Percentiles rank a stretch among this genome's conserved stretches.
Evolutionary conservation across 2,888 invertebrate genomes (phyloP).

Genomic region (Pyrocoelia pectoralis): DNA sequence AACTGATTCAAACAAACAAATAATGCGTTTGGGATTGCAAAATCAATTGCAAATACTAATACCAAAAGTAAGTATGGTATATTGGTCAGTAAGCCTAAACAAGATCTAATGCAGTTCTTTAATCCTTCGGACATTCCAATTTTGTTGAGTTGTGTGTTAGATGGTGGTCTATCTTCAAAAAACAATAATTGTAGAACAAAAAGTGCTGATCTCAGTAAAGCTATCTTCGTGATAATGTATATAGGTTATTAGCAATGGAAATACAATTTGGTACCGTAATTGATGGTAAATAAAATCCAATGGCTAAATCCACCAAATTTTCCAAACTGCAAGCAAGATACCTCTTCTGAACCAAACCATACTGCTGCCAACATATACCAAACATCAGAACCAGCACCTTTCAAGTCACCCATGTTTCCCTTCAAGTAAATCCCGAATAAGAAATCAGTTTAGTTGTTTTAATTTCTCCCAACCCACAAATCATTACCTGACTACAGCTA

Average conservation of each 20-base stretch:
- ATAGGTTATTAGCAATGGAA: neutral
- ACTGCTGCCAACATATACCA: neutral
- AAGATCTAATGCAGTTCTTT: neutral
- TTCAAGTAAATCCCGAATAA: no score
- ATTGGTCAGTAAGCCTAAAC: neutral
- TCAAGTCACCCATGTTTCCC: no score
- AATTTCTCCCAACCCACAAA: no score
- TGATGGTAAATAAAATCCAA: conserved; percentile 2
- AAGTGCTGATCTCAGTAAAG: neutral
- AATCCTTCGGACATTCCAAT: neutral
- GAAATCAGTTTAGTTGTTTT: no score
- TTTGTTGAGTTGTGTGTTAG: neutral
- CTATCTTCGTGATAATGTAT: neutral
- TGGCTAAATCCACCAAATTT: neutral
- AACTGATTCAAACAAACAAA: conserved; percentile 3
- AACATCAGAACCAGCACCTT: no score
- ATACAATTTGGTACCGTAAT: neutral
- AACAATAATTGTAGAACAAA: neutral
- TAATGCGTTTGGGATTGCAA: neutral
- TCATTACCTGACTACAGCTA: no score
- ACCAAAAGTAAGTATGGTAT: neutral
- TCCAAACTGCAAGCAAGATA: conserved; percentile 2
- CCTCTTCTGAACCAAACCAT: neutral
- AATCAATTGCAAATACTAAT: neutral
- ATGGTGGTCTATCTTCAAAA: conserved; percentile 7